Percentiles rank a stretch among this genome's conserved stretches.
phyloP scores from a whole-genome alignment of 2,888 invertebrate species.

The Argynnis bischoffii region DNA sequence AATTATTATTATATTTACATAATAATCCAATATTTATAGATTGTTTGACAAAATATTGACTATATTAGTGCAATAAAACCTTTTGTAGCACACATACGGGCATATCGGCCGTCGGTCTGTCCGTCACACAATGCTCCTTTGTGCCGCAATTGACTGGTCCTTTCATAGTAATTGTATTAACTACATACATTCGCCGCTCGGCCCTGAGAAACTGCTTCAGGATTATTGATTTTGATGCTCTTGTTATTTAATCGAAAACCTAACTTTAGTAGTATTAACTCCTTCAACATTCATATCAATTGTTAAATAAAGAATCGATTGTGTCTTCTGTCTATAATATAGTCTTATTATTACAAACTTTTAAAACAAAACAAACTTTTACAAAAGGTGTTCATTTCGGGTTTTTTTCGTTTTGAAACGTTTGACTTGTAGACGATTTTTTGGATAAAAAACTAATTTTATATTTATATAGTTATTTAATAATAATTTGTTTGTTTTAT shows the following conservation, averaged over 20 bases:
- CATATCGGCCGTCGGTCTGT: conserved; percentile 47
- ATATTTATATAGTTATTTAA: too few relatives aligned
- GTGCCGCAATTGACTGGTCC: conserved; percentile 47
- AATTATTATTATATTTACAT: too few relatives aligned
- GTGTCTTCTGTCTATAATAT: too few relatives aligned
- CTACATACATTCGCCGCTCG: conserved; percentile 10
- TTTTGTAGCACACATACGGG: conserved; percentile 48
- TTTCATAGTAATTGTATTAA: conserved; percentile 50
- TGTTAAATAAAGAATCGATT: background rate
- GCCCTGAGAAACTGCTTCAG: conserved; percentile 13
- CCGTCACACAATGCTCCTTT: conserved; percentile 42
- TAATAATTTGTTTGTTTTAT: too few relatives aligned
- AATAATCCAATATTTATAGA: conserved; percentile 2
- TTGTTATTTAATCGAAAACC: conserved; percentile 16
- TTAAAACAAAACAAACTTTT: too few relatives aligned
- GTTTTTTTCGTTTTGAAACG: too few relatives aligned
- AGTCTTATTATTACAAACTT: too few relatives aligned
- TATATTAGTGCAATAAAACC: conserved; percentile 21
- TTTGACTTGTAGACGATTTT: too few relatives aligned
- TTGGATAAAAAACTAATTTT: too few relatives aligned
- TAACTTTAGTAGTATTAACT: background rate
- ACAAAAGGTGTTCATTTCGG: too few relatives aligned
- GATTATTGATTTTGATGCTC: conserved; percentile 10
- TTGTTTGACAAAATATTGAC: conserved; percentile 18
- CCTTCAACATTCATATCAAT: conserved; percentile 4